A percentile compares a stretch with the other conserved stretches of the same genome.
Evolutionary conservation across 2,113 vertebrate genomes (phyloP).

Genomic region (Neoarius graeffei): DNA sequence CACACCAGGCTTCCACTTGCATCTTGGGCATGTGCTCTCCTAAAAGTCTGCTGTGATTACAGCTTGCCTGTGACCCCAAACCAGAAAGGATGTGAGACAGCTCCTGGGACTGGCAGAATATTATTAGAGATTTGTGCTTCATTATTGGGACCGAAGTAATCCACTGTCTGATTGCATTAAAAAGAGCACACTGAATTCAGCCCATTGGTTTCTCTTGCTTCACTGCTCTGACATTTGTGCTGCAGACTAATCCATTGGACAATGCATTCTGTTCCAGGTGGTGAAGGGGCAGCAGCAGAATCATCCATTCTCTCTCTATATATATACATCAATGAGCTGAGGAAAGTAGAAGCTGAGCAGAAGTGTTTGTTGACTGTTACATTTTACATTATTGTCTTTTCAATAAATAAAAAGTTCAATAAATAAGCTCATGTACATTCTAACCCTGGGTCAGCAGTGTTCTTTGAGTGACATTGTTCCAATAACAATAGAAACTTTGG

Average conservation of each 20-base stretch:
- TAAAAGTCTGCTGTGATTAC: background rate
- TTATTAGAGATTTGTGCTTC: background rate
- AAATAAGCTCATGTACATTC: background rate
- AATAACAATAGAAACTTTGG: background rate
- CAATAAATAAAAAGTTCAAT: background rate
- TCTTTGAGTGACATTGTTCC: background rate
- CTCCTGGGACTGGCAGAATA: background rate
- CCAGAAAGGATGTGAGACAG: background rate
- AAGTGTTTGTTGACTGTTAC: background rate
- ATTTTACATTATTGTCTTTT: background rate
- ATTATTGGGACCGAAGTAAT: background rate
- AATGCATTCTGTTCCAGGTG: background rate
- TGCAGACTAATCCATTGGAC: background rate
- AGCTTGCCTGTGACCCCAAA: background rate
- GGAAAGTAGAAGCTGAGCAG: background rate
- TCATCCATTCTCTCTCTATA: background rate
- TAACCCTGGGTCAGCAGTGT: background rate
- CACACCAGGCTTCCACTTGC: background rate
- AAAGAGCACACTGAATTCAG: background rate
- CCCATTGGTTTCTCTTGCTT: background rate
- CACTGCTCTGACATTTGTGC: background rate
- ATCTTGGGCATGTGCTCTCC: background rate
- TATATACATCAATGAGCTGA: background rate
- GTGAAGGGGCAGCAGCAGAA: background rate
- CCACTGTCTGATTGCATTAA: background rate